Percentiles rank a stretch among this genome's conserved stretches.
Conservation (phyloP, 2,113 vertebrate species). For the Ictalurus punctatus region DNA sequence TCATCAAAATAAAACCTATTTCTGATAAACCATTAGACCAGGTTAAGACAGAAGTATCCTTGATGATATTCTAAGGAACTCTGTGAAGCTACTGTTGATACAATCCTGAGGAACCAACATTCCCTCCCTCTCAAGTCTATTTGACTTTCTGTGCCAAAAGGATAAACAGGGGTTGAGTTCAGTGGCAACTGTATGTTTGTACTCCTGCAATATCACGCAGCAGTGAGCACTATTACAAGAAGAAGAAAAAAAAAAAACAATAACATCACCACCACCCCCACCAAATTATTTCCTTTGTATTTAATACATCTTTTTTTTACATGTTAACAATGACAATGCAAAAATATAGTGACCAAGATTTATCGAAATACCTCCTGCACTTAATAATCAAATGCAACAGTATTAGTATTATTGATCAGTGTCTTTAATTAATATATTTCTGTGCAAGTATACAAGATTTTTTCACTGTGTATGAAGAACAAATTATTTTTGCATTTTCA, state of each 20-base stretch:
- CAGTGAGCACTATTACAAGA: not conserved
- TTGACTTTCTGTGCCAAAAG: slow-evolving; percentile 51
- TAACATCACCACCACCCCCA: not conserved
- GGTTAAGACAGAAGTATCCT: not conserved
- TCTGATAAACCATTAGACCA: slow-evolving; percentile 3
- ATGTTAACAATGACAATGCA: not conserved
- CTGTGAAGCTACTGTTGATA: not conserved
- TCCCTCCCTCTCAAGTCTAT: slow-evolving; percentile 43
- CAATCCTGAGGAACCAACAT: slow-evolving; percentile 7
- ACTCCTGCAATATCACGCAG: not conserved
- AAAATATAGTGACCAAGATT: not conserved
- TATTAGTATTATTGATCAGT: not conserved
- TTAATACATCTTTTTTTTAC: not conserved
- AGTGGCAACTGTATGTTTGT: slow-evolving; percentile 7
- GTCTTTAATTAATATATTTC: not conserved
- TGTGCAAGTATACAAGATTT: not conserved
- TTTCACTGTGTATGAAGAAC: not conserved
- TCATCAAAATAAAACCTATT: not conserved
- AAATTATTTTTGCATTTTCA: not conserved
- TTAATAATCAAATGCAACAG: not conserved
- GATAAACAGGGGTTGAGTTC: slow-evolving; percentile 44
- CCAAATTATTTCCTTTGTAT: not conserved
- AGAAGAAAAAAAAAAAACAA: not conserved
- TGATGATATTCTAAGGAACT: not conserved
- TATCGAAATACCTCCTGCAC: not conserved